Percentiles rank a stretch among this genome's conserved stretches.
Evolutionary conservation across 2,113 vertebrate species (phyloP).

Genomic region (Echinops telfairi): DNA sequence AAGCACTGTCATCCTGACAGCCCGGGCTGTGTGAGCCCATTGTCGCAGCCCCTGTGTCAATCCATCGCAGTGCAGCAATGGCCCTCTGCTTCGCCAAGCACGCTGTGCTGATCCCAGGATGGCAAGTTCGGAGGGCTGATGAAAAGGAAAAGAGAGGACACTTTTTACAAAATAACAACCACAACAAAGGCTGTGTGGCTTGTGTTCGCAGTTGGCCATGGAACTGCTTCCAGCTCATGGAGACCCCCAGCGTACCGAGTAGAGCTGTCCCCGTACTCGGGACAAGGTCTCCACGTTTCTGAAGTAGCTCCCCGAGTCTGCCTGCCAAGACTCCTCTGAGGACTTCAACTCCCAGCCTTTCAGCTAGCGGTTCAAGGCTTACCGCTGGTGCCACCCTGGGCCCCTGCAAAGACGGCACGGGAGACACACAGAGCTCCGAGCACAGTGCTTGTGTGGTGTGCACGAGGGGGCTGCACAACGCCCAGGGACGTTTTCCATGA

Average conservation of each 20-base stretch:
- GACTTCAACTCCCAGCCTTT: not conserved
- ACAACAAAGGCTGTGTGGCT: not conserved
- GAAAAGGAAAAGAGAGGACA: not conserved
- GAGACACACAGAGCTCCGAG: not conserved
- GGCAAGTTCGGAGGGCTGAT: not conserved
- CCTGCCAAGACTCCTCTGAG: not conserved
- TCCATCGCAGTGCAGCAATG: not conserved
- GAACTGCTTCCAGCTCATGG: not conserved
- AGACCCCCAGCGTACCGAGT: not conserved
- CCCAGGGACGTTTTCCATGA: too few relatives aligned
- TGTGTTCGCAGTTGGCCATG: not conserved
- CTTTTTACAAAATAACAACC: not conserved
- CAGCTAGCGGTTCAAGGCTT: too few relatives aligned
- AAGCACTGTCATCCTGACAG: not conserved
- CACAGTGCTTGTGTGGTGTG: too few relatives aligned
- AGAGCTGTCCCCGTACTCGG: not conserved
- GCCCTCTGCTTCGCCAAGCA: not conserved
- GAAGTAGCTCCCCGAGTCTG: not conserved
- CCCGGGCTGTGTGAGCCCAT: not conserved
- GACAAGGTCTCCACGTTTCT: not conserved
- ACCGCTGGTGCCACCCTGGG: not conserved
- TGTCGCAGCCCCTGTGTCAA: not conserved
- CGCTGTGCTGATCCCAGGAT: not conserved
- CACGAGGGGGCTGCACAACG: too few relatives aligned
- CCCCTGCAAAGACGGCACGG: not conserved